A percentile compares a stretch with the other conserved stretches of the same genome.
Evolutionary conservation across 2,113 vertebrate species (phyloP).

Genomic region (Cinclus mexicanus): DNA sequence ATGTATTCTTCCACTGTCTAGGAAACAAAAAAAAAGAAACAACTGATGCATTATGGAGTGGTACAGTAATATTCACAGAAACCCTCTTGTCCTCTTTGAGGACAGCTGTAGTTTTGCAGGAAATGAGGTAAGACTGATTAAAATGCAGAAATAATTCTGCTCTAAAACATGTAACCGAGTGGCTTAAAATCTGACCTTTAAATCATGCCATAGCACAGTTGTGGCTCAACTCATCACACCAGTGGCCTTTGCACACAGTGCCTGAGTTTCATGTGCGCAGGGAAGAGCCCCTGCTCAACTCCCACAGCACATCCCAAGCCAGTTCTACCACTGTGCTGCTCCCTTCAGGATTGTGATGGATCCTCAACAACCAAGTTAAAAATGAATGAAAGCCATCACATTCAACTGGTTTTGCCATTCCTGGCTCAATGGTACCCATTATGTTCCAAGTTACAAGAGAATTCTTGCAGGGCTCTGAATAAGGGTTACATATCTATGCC

Average conservation of each 20-base stretch:
- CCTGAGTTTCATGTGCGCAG: neutral
- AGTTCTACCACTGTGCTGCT: neutral
- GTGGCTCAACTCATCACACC: neutral
- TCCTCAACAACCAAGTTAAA: neutral
- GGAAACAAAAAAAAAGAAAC: neutral
- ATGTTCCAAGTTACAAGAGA: neutral
- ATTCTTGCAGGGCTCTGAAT: neutral
- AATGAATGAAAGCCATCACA: neutral
- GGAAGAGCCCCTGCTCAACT: neutral
- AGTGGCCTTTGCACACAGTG: neutral
- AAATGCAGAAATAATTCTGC: neutral
- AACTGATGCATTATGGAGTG: neutral
- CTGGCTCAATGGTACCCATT: neutral
- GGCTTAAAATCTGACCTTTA: neutral
- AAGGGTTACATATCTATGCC: neutral
- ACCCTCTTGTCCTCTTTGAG: neutral
- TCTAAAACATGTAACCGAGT: neutral
- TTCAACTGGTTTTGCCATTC: neutral
- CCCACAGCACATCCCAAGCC: fast-evolving
- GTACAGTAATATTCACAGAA: neutral
- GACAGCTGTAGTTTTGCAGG: neutral
- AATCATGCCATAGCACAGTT: neutral
- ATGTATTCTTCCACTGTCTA: slow-evolving; percentile 95
- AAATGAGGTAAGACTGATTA: neutral
- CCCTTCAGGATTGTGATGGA: neutral